Conservation (phyloP, 2,797 vertebrate genomes). For the Scarus forsteni region DNA sequence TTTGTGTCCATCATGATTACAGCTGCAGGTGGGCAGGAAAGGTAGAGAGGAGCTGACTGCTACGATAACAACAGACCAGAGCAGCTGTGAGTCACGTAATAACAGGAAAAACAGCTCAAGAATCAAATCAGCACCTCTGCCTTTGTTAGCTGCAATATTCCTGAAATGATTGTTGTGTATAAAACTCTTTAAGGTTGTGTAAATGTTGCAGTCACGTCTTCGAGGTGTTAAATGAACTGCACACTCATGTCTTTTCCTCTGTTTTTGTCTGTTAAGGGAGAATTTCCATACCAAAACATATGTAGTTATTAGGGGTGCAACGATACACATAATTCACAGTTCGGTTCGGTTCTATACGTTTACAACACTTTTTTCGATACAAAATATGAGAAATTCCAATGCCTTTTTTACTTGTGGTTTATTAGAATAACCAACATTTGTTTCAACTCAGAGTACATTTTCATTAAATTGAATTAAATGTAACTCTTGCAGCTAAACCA, state of each 20-base stretch:
- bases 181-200: background rate
- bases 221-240: background rate
- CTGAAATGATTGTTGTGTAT: background rate
- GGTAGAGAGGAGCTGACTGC: constrained; percentile 1
- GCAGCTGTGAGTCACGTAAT: constrained; percentile 28
- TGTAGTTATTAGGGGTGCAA: no score
- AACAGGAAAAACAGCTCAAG: constrained; percentile 1
- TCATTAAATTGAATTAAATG: no score
- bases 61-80: constrained; percentile 10
- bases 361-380: no score
- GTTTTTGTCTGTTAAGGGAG: constrained; percentile 1
- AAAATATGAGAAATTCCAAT: no score
- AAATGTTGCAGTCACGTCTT: background rate
- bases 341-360: no score
- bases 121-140: background rate
- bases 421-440: no score
- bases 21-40: background rate
- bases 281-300: no score
- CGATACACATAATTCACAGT: no score
- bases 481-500: no score
- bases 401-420: no score
- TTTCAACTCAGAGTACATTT: no score
- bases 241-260: background rate
- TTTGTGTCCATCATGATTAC: constrained; percentile 16
- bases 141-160: background rate